These are phyloP conservation scores for Lophius piscatorius DNA, from an alignment of 2,113 vertebrate genomes.

Conservation along the genomic window DNA sequence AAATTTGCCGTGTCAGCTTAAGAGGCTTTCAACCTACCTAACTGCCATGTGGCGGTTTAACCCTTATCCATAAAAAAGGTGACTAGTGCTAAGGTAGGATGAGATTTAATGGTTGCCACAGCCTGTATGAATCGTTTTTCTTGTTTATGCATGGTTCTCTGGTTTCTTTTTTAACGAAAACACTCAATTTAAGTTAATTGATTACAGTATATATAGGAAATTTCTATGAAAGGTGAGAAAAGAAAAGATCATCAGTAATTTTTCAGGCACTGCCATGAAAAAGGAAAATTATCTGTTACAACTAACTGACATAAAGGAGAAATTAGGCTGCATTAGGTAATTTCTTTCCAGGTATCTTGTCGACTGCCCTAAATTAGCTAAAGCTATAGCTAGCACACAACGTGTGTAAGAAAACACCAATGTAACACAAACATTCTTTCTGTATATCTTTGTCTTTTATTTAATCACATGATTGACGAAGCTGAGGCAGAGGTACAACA, in stretches of 20 bases:
- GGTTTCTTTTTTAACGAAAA: slow-evolving; percentile 1
- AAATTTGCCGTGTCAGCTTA: no score
- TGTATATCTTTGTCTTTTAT: neutral
- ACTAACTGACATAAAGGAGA: slow-evolving; percentile 18
- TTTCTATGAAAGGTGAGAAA: no score
- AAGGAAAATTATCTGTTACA: slow-evolving; percentile 16
- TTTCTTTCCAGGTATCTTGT: slow-evolving; percentile 13
- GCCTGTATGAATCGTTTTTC: neutral
- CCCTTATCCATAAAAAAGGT: no score
- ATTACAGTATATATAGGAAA: no score
- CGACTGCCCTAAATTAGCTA: neutral
- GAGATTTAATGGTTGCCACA: neutral
- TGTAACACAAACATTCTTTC: slow-evolving; percentile 2
- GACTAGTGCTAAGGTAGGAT: neutral
- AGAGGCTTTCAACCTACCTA: neutral
- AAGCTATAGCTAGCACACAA: slow-evolving; percentile 1
- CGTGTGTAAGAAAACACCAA: neutral
- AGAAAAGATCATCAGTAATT: no score
- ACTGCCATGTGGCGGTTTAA: neutral
- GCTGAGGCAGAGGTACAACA: slow-evolving; percentile 14
- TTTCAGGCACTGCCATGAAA: neutral
- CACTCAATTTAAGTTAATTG: no score
- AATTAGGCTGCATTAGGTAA: slow-evolving; percentile 8
- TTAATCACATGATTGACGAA: no score
- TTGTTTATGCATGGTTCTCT: neutral